A percentile compares a stretch with the other conserved stretches of the same genome.
These are phyloP conservation scores for Mellilla xanthometata DNA, from an alignment of 2,888 invertebrate species.

Conservation along the genomic window DNA sequence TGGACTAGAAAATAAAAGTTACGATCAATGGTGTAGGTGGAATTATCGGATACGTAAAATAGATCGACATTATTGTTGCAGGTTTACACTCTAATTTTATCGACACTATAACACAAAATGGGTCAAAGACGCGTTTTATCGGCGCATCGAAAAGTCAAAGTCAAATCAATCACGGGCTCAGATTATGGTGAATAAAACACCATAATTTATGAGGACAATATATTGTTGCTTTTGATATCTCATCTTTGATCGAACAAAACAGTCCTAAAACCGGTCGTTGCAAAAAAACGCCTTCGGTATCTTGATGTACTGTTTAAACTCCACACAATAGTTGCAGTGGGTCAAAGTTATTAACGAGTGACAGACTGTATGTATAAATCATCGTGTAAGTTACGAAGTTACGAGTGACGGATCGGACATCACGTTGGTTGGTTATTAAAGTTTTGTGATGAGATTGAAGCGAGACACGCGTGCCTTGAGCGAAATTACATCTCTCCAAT, in stretches of 20 bases:
- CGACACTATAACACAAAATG: conserved; percentile 32
- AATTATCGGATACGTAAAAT: conserved; percentile 13
- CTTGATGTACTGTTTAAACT: conserved; percentile 39
- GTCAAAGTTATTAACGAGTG: conserved; percentile 57
- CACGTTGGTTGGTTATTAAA: conserved; percentile 56
- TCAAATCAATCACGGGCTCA: conserved; percentile 30
- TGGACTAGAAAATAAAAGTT: background rate
- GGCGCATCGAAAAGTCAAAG: conserved; percentile 42
- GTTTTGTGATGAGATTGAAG: conserved; percentile 52
- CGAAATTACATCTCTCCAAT: conserved; percentile 1
- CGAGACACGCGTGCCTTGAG: conserved; percentile 33
- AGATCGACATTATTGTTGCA: conserved; percentile 18
- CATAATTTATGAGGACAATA: conserved; percentile 41
- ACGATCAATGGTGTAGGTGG: background rate
- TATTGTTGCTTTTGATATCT: conserved; percentile 28
- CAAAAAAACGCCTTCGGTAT: conserved; percentile 34
- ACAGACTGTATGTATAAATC: conserved; percentile 64
- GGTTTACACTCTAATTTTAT: conserved; percentile 34
- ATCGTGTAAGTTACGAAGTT: conserved; percentile 54
- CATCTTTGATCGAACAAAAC: conserved; percentile 20
- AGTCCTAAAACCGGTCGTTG: conserved; percentile 47
- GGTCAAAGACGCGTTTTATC: conserved; percentile 35
- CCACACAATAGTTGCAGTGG: conserved; percentile 49
- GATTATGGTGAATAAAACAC: conserved; percentile 35
- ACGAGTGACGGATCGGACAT: conserved; percentile 55